A percentile compares a stretch with the other conserved stretches of the same genome.
phyloP scores from a whole-genome alignment of 2,888 invertebrate species.

The Aradus depressus region DNA sequence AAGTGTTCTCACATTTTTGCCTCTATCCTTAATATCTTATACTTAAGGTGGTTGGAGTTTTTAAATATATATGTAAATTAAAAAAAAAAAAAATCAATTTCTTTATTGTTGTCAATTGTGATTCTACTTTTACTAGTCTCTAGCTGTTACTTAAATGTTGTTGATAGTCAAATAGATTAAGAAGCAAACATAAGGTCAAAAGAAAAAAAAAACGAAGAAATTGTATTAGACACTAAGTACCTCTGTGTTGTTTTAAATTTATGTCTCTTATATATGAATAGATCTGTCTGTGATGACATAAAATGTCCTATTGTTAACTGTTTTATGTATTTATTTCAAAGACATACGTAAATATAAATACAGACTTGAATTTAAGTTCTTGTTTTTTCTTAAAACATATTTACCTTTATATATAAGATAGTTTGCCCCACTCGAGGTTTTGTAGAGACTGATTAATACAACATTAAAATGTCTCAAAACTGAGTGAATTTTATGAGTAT shows the following conservation, averaged over 20 bases:
- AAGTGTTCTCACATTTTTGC: conserved; percentile 17
- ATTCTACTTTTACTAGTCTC: conserved; percentile 17
- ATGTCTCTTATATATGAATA: conserved; percentile 18
- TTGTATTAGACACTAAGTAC: conserved; percentile 13
- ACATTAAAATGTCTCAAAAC: too few relatives aligned
- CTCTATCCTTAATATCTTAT: too few relatives aligned
- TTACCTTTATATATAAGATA: too few relatives aligned
- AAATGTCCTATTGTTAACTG: conserved; percentile 22
- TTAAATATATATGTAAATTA: neutral
- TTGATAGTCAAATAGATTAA: conserved; percentile 12
- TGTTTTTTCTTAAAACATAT: too few relatives aligned
- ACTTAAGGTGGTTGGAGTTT: conserved; percentile 12
- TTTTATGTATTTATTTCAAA: conserved; percentile 19
- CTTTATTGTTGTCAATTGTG: conserved; percentile 22
- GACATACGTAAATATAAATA: conserved; percentile 16
- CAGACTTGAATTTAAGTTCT: neutral
- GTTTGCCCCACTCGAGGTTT: too few relatives aligned
- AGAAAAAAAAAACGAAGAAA: conserved; percentile 6
- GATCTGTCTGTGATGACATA: conserved; percentile 23
- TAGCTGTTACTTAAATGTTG: conserved; percentile 18
- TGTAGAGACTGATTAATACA: too few relatives aligned
- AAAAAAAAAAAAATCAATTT: too few relatives aligned
- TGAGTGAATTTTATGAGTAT: too few relatives aligned
- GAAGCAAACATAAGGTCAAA: neutral
- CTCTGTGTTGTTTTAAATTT: conserved; percentile 18